Evolutionary conservation across 1,140 invertebrate genomes (phyloP), one percentile per base, ranked within the genome.

Genomic region (Dreissena polymorpha): DNA sequence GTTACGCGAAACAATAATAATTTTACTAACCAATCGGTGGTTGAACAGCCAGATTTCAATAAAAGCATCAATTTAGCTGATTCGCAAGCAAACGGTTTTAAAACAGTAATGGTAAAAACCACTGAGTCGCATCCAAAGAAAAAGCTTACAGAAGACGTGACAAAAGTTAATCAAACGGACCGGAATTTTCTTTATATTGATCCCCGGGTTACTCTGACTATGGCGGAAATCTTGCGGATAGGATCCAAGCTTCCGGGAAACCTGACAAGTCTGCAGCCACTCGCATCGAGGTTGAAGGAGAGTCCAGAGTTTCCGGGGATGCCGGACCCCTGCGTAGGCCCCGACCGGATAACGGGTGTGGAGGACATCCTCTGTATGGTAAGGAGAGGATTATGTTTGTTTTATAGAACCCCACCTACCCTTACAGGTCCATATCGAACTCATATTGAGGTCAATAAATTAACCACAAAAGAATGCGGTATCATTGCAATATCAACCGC

Each of bases 281-380:
- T 27, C 18, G 25, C 2, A 3, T 39, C 25, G 16, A 21, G 53
- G 21, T 2, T 60, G 16, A 27, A 50, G 6, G 67, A 25, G 49
- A 80, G 57, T 21, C 51, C 51, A 21, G 71, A 73, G 49, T 82
- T 82, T 68, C 79, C 79, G 13, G 70, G 70, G 16, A 82, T 82
- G 79, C 79, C 79, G 29, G 79, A 82, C 51, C 79, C 79, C 23
- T 82, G 79, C 68, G 70, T 70, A 5, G 49, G 27, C 14, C 79
- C 70, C 3, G n/a, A 71, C 57, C 70, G 79, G 16, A 74, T 73
- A 3, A 82, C 79, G 29, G 79, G 79, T 10, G 79, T 82, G 10
- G 70, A 82, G 51, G 79, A 82, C 51, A 65, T 82, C 55, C 71
- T 82, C 0, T 82, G 79, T 68, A 74, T 74, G 70, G 79, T 82